These are phyloP conservation scores for Drosophila obscura DNA, from an alignment of 1,140 invertebrate species.

Conservation along the genomic window DNA sequence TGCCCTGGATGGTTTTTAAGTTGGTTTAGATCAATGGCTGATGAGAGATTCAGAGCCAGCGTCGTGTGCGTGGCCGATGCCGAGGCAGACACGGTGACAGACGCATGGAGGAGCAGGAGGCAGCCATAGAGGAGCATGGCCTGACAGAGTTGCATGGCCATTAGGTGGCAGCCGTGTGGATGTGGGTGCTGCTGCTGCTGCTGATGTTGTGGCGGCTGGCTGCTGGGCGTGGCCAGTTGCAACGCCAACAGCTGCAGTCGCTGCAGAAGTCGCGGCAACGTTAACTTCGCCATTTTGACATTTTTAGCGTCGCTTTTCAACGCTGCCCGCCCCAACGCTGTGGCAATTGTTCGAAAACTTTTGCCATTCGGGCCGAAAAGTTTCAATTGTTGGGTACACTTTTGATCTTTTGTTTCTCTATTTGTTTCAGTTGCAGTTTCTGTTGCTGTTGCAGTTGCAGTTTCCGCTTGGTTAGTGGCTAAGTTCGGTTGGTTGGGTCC, in stretches of 20 bases:
- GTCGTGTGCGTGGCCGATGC: conserved; percentile 35
- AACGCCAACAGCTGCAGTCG: conserved; percentile 64
- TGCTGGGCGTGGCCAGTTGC: conserved; percentile 48
- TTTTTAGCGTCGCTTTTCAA: conserved; percentile 41
- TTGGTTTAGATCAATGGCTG: conserved; percentile 9
- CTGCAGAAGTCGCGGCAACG: conserved; percentile 70
- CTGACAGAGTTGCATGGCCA: conserved; percentile 69
- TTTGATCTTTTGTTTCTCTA: conserved; percentile 10
- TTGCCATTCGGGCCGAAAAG: conserved; percentile 62
- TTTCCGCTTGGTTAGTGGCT: conserved; percentile 36
- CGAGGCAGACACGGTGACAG: conserved; percentile 47
- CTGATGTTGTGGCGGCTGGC: conserved; percentile 44
- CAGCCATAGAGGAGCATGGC: conserved; percentile 74
- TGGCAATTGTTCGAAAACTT: conserved; percentile 65
- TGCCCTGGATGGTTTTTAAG: conserved; percentile 10
- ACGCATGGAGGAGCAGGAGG: conserved; percentile 69
- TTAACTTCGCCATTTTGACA: conserved; percentile 78
- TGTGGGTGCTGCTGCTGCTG: conserved; percentile 45
- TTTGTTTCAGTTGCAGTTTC: conserved; percentile 14
- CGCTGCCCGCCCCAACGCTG: conserved; percentile 47
- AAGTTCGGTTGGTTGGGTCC: conserved; percentile 13
- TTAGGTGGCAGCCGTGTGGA: conserved; percentile 41
- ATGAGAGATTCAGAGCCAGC: conserved; percentile 16
- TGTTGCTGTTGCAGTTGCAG: conserved; percentile 23
- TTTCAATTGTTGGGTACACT: conserved; percentile 21